phyloP scores from a whole-genome alignment of 2,888 invertebrate genomes.

The Diarsia dahlii region DNA sequence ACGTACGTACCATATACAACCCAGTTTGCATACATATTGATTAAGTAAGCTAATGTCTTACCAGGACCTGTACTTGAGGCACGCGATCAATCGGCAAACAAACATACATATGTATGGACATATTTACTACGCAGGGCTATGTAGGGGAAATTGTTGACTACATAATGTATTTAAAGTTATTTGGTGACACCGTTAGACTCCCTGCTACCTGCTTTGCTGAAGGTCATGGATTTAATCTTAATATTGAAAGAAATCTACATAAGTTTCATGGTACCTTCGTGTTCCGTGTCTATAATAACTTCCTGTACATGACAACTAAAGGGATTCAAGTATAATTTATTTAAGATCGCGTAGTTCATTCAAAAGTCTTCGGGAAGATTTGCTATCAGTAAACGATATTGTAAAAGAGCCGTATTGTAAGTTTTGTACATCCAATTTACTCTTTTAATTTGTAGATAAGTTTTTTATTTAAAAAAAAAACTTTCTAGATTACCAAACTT shows the following conservation, averaged over 20 bases:
- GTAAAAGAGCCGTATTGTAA: background rate
- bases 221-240: conserved; percentile 16
- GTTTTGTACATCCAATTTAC: background rate
- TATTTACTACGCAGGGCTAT: conserved; percentile 51
- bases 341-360: background rate
- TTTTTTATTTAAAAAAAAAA: no score
- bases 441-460: background rate
- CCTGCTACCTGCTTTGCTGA: background rate
- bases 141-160: conserved; percentile 35
- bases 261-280: background rate
- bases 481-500: background rate
- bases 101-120: conserved; percentile 41
- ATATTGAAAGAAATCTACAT: conserved; percentile 8
- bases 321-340: background rate
- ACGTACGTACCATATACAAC: conserved; percentile 23
- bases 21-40: conserved; percentile 61
- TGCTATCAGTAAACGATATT: background rate
- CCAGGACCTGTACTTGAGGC: conserved; percentile 35
- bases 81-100: conserved; percentile 68
- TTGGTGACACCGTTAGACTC: conserved; percentile 48
- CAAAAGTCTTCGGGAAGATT: background rate
- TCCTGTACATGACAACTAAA: background rate
- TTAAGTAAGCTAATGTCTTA: conserved; percentile 62
- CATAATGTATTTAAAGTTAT: conserved; percentile 52
- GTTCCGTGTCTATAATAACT: background rate